Base-by-base conservation (phyloP, 2,113 vertebrate genomes). In the Loxodonta africana region DNA sequence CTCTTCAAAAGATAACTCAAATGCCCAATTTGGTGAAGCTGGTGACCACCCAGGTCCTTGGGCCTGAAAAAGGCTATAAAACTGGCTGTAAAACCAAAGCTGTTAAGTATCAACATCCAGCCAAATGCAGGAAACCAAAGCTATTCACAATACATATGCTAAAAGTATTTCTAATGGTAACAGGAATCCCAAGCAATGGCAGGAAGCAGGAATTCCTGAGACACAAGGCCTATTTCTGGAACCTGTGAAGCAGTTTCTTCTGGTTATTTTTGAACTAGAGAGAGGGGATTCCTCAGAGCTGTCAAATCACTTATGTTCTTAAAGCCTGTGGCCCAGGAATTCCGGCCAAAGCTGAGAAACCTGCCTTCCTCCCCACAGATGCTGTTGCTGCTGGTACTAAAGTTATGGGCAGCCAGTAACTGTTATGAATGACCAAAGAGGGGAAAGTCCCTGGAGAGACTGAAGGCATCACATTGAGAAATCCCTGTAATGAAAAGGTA, bases 141-240 rank as follows among this genome's bases (percentile, higher is more conserved):
- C 69, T 91, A 41, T 69, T 95, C 69, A 85, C 82, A 82, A 74
- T 71, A 65, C 85, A 46, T 69, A 76, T 63, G 69, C 94, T 77
- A 44, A 51, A 91, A 92, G 60, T 9, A 74, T 92, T 94, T 93
- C 83, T 89, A 78, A 8, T 48, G 60, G 60, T 76, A n/a, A 97
- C 94, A 95, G 94, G 97, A 97, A 95, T 77, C 85, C 77, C 76
- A 65, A 80, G 86, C 91, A 97, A 97, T 84, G 88, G 84, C 92
- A 93, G 97, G 96, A 98, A 97, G 96, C 96, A 98, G 94, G 92
- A 97, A 93, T 94, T 97, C 95, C 95, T 92, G 96, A 96, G 80
- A 77, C 65, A 94, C 57, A 57, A 23, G 30, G 53, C 63, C 73
- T 91, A 91, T 85, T 97, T 97, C 83, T 94, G 90, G 86, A 89